Conservation (phyloP, 2,888 invertebrate species). For the Drosophila demipolita region DNA sequence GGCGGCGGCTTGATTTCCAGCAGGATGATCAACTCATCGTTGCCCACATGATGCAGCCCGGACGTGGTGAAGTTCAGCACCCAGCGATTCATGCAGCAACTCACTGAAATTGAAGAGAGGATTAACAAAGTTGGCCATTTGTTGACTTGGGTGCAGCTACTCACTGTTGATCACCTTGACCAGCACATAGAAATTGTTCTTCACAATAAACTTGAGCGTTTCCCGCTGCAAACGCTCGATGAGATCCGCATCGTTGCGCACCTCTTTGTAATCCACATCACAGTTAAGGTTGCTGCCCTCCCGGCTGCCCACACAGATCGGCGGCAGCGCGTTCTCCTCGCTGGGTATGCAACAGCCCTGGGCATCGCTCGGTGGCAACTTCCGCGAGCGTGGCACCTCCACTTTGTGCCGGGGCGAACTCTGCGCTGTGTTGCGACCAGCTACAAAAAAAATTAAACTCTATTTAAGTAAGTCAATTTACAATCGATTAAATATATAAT, state of each 20-base stretch:
- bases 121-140: background rate
- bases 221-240: constrained; percentile 87
- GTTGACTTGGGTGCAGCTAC: constrained; percentile 79
- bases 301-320: constrained; percentile 83
- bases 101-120: constrained; percentile 86
- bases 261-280: constrained; percentile 82
- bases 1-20: constrained; percentile 89
- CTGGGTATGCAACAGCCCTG: constrained; percentile 82
- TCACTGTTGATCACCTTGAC: constrained; percentile 91
- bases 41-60: constrained; percentile 92
- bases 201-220: constrained; percentile 90
- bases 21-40: constrained; percentile 92
- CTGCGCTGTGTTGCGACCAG: constrained; percentile 52
- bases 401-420: constrained; percentile 68
- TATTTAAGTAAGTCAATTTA: background rate
- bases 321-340: constrained; percentile 86
- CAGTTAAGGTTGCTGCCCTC: constrained; percentile 66
- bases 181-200: constrained; percentile 90
- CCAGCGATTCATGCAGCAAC: constrained; percentile 90
- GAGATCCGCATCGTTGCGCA: constrained; percentile 86
- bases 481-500: background rate
- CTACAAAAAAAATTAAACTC: constrained; percentile 4
- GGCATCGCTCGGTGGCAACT: constrained; percentile 77
- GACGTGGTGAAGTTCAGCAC: constrained; percentile 92
- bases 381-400: constrained; percentile 64